Base-by-base conservation (phyloP, 2,113 vertebrate species). In the Seriola rivoliana region DNA sequence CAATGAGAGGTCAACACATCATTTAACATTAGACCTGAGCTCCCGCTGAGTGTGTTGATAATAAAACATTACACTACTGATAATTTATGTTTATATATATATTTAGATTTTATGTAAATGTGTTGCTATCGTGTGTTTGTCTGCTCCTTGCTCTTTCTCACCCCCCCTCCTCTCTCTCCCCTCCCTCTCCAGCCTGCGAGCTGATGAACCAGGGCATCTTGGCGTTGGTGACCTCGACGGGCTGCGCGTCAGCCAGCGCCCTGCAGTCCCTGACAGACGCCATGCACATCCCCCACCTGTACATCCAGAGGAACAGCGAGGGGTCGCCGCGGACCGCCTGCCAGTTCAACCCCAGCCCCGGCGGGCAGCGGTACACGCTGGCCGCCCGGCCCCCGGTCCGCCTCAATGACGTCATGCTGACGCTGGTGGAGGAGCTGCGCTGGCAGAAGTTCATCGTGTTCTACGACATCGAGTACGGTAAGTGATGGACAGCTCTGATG, bases 401-500 rank as follows among this genome's bases (percentile, higher is more conserved):
- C 79, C 97, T 99, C 92, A 98, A 97, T 0, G 97, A 99, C 0
- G 97, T 99, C 59, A 99, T 97, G 96, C 94, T 99, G 72, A 96
- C 96, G 10, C 95, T 99, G 81, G 96, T 99, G 85, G 97, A 96
- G 0, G 98, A 99, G 91, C 96, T 99, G 86, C 96, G 96, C 80
- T 99, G 98, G 98, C 97, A 98, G 93, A 99, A 99, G 91, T 99
- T 99, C 90, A 96, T 99, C 29, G 93, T 99, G 8, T 99, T 99
- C 92, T 99, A 99, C n/a, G 98, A 99, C 95, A 97, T 96, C 0
- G 97, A 99, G 23, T 99, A 99, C 0, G 98, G 98, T 99, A 88
- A 96, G 97, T 84, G 48, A 58, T 4, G 8, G 0, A 25, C 32
- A 1, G 0, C 8, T 3, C 0, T 48, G 8, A 21, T 7, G 23